These are phyloP conservation scores for Theretra japonica DNA, from an alignment of 2,888 invertebrate genomes.

Conservation along the genomic window DNA sequence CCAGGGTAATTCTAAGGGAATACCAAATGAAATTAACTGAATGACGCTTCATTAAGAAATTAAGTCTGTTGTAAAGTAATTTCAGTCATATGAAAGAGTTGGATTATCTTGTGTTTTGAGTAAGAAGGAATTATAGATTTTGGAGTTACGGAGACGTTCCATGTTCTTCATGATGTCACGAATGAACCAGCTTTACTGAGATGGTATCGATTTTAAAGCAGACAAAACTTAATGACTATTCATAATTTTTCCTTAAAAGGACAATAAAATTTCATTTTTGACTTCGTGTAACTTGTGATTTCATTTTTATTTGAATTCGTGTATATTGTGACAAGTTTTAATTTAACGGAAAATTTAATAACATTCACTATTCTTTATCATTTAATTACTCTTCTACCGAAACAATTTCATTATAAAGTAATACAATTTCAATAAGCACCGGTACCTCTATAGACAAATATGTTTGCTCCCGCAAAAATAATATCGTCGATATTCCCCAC, in stretches of 20 bases:
- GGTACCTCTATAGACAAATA: not conserved
- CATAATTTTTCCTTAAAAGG: no score
- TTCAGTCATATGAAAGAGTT: not conserved
- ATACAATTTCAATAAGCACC: slow-evolving; percentile 14
- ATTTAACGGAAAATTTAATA: no score
- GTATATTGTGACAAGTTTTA: no score
- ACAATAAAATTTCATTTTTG: no score
- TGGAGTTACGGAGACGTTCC: not conserved
- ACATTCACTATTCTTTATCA: no score
- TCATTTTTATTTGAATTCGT: no score
- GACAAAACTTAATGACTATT: no score
- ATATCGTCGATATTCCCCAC: slow-evolving; percentile 40
- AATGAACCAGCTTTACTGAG: no score
- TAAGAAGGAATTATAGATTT: not conserved
- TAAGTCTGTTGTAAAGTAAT: not conserved
- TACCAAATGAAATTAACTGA: slow-evolving; percentile 19
- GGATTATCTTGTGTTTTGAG: not conserved
- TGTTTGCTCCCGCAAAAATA: slow-evolving; percentile 27
- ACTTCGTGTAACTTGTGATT: no score
- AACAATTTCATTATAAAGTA: not conserved
- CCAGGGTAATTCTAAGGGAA: not conserved
- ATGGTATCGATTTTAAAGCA: no score
- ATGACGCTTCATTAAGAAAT: slow-evolving; percentile 5
- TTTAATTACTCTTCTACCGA: not conserved
- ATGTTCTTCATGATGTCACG: not conserved